Conservation (phyloP, 35 echinoderm and acorn worm species). For the Lytechinus pictus region DNA sequence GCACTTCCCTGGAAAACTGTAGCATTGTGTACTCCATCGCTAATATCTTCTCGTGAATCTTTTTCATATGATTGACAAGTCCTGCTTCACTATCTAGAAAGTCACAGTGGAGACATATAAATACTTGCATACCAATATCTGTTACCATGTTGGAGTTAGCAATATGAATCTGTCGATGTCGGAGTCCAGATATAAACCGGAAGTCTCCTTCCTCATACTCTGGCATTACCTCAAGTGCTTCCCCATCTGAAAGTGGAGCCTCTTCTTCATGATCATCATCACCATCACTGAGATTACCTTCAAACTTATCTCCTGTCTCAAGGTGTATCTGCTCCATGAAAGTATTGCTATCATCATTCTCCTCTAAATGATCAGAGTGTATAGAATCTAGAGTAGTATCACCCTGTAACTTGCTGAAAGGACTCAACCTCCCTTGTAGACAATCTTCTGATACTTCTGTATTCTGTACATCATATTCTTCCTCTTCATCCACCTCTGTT, state of each 20-base stretch:
- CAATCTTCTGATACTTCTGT: background rate
- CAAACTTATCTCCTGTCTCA: background rate
- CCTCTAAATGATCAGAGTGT: background rate
- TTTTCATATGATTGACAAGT: constrained; percentile 38
- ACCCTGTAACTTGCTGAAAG: background rate
- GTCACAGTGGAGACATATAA: constrained; percentile 50
- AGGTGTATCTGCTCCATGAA: constrained; percentile 20
- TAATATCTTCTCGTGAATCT: background rate
- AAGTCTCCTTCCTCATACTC: constrained; percentile 29
- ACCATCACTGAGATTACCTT: background rate
- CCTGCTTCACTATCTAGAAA: constrained; percentile 29
- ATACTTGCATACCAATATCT: constrained; percentile 33
- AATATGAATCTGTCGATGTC: constrained; percentile 26
- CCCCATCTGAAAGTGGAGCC: background rate
- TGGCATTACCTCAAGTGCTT: background rate
- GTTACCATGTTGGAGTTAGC: constrained; percentile 4
- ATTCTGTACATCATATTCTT: background rate
- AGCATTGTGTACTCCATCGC: background rate
- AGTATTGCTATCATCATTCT: background rate
- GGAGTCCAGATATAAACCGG: constrained; percentile 23
- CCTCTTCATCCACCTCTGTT: background rate
- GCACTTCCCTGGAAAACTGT: background rate
- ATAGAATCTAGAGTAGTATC: background rate
- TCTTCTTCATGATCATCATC: background rate
- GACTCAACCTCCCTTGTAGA: background rate